Conservation (phyloP, 2,113 vertebrate species). For the Azemiops feae region DNA sequence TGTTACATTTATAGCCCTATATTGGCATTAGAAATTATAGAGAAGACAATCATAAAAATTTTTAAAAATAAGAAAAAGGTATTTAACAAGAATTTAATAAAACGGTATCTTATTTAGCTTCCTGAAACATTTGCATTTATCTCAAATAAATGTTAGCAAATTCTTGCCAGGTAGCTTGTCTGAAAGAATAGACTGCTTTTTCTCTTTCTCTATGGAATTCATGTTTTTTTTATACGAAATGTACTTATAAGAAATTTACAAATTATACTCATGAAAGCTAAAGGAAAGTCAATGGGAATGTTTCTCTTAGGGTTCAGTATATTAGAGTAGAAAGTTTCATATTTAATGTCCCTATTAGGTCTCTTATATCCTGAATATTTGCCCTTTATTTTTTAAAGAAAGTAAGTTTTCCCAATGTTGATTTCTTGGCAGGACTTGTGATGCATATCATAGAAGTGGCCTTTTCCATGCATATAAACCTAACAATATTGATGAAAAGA, state of each 20-base stretch:
- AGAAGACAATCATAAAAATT: neutral
- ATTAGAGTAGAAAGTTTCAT: slow-evolving; percentile 49
- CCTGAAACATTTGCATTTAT: slow-evolving; percentile 38
- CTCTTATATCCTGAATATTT: slow-evolving; percentile 19
- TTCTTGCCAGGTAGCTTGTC: slow-evolving; percentile 37
- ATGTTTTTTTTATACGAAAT: slow-evolving; percentile 50
- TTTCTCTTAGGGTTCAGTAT: slow-evolving; percentile 41
- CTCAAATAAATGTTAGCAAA: slow-evolving; percentile 41
- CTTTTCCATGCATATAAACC: slow-evolving; percentile 13
- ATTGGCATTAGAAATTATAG: neutral
- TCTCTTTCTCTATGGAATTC: slow-evolving; percentile 35
- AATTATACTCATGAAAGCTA: slow-evolving; percentile 47
- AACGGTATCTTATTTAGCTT: slow-evolving; percentile 49
- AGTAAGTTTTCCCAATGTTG: slow-evolving; percentile 20
- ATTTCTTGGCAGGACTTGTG: slow-evolving; percentile 31
- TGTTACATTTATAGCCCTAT: neutral
- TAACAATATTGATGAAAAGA: slow-evolving; percentile 33
- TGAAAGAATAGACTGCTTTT: slow-evolving; percentile 40
- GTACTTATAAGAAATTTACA: slow-evolving; percentile 42
- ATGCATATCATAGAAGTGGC: slow-evolving; percentile 11
- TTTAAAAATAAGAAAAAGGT: too few species aligned
- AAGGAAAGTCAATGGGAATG: slow-evolving; percentile 55
- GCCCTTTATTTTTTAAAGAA: neutral
- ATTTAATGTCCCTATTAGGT: slow-evolving; percentile 42
- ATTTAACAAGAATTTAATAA: neutral